phyloP scores from a whole-genome alignment of 2,888 invertebrate species.

The Harpagoxenus sublaevis region DNA sequence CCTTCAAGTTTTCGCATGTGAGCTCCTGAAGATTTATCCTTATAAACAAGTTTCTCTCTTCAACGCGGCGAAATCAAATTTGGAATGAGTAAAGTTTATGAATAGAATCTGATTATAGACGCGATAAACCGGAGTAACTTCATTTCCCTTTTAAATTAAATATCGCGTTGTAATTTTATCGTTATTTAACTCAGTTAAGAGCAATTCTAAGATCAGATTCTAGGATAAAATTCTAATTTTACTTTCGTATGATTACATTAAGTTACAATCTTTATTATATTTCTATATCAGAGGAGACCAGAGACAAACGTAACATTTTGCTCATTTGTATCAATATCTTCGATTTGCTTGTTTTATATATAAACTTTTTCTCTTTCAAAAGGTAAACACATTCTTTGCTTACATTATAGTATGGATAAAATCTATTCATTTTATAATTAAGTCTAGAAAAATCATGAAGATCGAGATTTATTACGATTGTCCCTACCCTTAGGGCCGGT shows the following conservation, averaged over 20 bases:
- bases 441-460: too few relatives aligned
- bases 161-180: background rate
- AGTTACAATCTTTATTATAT: background rate
- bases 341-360: too few relatives aligned
- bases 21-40: background rate
- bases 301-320: too few relatives aligned
- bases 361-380: too few relatives aligned
- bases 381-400: too few relatives aligned
- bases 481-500: too few relatives aligned
- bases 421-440: too few relatives aligned
- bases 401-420: too few relatives aligned
- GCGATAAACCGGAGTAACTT: constrained; percentile 15
- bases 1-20: constrained; percentile 33
- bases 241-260: background rate
- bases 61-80: constrained; percentile 21
- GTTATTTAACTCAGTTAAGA: background rate
- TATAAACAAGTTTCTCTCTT: constrained; percentile 13
- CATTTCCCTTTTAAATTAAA: background rate
- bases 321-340: too few relatives aligned
- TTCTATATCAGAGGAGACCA: too few relatives aligned
- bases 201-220: background rate
- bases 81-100: constrained; percentile 13
- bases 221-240: background rate
- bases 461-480: too few relatives aligned
- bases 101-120: constrained; percentile 3